phyloP scores from a whole-genome alignment of 2,797 vertebrate species.

The Tokudaia tokunoshimensis region DNA sequence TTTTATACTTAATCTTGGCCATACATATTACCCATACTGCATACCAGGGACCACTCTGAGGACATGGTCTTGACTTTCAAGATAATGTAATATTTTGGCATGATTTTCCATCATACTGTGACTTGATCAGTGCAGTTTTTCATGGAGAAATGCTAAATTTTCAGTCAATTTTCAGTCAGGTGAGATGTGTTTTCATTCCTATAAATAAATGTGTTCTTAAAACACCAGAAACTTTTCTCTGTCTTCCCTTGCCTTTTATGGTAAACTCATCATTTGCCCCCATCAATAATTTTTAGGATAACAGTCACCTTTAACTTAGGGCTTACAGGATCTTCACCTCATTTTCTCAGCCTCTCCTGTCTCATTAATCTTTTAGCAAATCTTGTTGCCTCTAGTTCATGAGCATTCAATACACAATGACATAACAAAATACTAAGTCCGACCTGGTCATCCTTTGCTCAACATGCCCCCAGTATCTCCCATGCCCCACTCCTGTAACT shows the following conservation, averaged over 20 bases:
- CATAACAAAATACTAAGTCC: not conserved
- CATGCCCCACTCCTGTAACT: not conserved
- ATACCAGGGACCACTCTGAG: not conserved
- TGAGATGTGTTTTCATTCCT: slow-evolving; percentile 7
- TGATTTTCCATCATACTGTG: not conserved
- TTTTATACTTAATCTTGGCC: not conserved
- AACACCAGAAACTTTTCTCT: not conserved
- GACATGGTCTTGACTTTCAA: not conserved
- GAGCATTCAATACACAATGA: not conserved
- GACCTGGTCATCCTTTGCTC: not conserved
- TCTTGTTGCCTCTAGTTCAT: not conserved
- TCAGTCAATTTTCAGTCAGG: not conserved
- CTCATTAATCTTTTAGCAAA: not conserved
- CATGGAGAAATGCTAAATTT: not conserved
- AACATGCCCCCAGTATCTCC: not conserved
- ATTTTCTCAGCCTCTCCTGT: not conserved
- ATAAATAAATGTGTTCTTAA: not conserved
- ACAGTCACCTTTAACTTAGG: not conserved
- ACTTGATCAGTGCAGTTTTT: not conserved
- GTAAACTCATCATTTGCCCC: not conserved
- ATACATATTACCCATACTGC: not conserved
- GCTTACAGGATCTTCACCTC: not conserved
- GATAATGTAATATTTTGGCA: not conserved
- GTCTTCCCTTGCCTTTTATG: not conserved
- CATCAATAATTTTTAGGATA: not conserved